phyloP scores from a whole-genome alignment of 2,113 vertebrate genomes.

The Notarius quadriscutis region DNA sequence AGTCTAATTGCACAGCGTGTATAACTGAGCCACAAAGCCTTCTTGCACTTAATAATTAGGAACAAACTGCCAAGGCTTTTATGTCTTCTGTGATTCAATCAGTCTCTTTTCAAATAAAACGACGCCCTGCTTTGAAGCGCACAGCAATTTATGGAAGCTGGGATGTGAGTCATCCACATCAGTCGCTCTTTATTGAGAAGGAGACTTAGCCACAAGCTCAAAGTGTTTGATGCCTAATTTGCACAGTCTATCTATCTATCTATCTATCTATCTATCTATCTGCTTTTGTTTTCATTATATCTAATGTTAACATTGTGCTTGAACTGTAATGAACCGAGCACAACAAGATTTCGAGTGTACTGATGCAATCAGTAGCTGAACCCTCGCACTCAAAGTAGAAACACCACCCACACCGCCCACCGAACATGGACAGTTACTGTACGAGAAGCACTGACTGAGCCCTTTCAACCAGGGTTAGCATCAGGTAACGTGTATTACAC shows the following conservation, averaged over 20 bases:
- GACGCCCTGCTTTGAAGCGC: slow-evolving; percentile 35
- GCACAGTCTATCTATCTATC: not conserved
- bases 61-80: slow-evolving; percentile 46
- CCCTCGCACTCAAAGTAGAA: not conserved
- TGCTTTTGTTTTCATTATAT: not conserved
- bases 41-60: slow-evolving; percentile 47
- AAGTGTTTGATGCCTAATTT: slow-evolving; percentile 10
- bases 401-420: slow-evolving; percentile 9
- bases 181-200: slow-evolving; percentile 36
- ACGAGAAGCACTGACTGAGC: not conserved
- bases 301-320: not conserved
- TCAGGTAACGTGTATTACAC: slow-evolving; percentile 10
- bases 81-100: slow-evolving; percentile 50
- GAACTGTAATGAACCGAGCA: not conserved
- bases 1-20: slow-evolving; percentile 10
- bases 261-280: not conserved
- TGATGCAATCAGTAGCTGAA: not conserved
- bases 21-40: slow-evolving; percentile 35
- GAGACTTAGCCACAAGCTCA: slow-evolving; percentile 1
- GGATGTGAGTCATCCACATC: slow-evolving; percentile 48
- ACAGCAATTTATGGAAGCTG: slow-evolving; percentile 47
- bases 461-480: slow-evolving; percentile 9
- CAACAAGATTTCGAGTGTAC: not conserved
- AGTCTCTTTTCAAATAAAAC: slow-evolving; percentile 48
- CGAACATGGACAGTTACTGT: not conserved